phyloP scores from a whole-genome alignment of 2,113 vertebrate genomes.

The Scopus umbretta region DNA sequence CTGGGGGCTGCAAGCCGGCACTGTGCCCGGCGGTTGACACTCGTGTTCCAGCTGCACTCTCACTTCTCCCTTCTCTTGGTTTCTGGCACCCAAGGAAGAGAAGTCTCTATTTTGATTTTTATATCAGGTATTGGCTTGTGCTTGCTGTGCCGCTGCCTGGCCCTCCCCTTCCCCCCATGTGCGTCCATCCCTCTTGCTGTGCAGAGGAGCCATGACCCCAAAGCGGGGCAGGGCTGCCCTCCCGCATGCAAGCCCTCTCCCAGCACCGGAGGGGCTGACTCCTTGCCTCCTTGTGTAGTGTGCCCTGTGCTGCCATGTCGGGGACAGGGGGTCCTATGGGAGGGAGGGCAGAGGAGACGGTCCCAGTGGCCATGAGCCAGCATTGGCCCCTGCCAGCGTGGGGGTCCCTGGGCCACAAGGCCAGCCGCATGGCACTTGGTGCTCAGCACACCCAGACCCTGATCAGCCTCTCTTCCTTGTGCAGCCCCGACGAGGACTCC shows the following conservation, averaged over 20 bases:
- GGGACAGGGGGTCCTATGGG: neutral
- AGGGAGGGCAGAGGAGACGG: neutral
- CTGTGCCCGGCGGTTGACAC: constrained; percentile 6
- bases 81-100: constrained; percentile 90
- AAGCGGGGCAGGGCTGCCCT: neutral
- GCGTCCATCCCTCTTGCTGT: constrained; percentile 38
- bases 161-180: neutral
- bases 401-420: neutral
- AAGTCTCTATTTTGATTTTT: constrained; percentile 95
- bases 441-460: neutral
- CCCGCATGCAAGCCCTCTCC: constrained; percentile 18
- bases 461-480: constrained; percentile 1
- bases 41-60: constrained; percentile 51
- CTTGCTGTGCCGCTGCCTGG: constrained; percentile 63
- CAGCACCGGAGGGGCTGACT: neutral
- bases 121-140: constrained; percentile 86
- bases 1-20: neutral
- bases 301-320: constrained; percentile 51
- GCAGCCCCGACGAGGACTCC: constrained; percentile 88
- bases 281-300: constrained; percentile 28
- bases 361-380: neutral
- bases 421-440: accelerated
- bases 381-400: neutral
- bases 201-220: constrained; percentile 30
- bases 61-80: constrained; percentile 72